These are phyloP conservation scores for Hipparchia semele DNA, from an alignment of 2,888 invertebrate species.

Conservation along the genomic window DNA sequence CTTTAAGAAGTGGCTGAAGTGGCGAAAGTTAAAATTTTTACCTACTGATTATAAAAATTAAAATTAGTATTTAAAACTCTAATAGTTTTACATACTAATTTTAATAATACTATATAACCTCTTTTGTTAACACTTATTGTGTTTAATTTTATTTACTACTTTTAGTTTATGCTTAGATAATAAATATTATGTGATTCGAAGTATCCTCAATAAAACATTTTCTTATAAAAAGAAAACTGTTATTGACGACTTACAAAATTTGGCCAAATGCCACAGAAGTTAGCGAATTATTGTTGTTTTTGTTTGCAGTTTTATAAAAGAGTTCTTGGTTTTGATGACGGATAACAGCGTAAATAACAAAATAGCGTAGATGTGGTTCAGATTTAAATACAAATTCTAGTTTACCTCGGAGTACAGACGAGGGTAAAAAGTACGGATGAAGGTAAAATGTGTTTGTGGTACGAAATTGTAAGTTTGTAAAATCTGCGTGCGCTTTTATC, in stretches of 20 bases:
- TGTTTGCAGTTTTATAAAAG: conserved; percentile 8
- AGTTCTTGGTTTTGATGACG: conserved; percentile 4
- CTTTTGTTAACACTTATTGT: too few species aligned
- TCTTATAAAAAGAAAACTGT: conserved; percentile 4
- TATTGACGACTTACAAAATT: conserved; percentile 2
- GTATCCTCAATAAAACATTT: too few species aligned
- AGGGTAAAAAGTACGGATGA: too few species aligned
- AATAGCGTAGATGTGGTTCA: background rate
- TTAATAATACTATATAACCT: too few species aligned
- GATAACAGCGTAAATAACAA: background rate
- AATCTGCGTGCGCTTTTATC: too few species aligned
- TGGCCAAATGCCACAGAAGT: conserved; percentile 13
- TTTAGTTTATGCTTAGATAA: too few species aligned
- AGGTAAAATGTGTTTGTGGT: too few species aligned
- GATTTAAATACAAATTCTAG: background rate
- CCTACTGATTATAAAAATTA: background rate
- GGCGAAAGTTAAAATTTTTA: background rate
- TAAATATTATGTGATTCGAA: too few species aligned
- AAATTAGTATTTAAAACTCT: too few species aligned
- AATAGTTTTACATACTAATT: too few species aligned
- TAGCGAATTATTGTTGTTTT: conserved; percentile 13
- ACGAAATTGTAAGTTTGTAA: too few species aligned
- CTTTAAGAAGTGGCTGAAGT: background rate
- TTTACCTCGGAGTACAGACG: background rate
- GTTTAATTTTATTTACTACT: too few species aligned